A percentile compares a stretch with the other conserved stretches of the same genome.
Evolutionary conservation across 2,888 invertebrate species (phyloP).

Genomic region (Ophraella communa): DNA sequence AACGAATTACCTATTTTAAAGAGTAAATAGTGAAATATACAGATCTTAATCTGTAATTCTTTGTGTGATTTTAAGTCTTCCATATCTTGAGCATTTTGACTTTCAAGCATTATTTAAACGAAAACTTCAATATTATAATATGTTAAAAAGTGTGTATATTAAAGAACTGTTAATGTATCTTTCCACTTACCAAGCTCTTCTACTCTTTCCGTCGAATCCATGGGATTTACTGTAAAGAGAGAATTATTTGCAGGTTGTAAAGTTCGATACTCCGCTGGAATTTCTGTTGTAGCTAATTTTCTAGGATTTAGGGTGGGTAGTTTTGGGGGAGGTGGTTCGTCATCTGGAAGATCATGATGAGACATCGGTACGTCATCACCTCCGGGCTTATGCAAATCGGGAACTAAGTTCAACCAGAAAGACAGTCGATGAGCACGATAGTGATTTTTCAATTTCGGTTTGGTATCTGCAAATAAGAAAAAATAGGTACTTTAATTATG

Average conservation of each 20-base stretch:
- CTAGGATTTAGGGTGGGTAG: slow-evolving; percentile 61
- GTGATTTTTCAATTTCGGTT: slow-evolving; percentile 90
- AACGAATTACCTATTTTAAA: too few species aligned
- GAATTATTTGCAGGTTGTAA: slow-evolving; percentile 53
- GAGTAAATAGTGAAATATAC: too few species aligned
- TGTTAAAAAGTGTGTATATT: too few species aligned
- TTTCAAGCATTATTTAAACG: too few species aligned
- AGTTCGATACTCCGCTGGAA: slow-evolving; percentile 55
- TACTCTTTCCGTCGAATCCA: slow-evolving; percentile 59
- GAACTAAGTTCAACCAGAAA: slow-evolving; percentile 94
- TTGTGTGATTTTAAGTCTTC: too few species aligned
- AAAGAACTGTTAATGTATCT: neutral
- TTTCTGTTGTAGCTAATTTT: slow-evolving; percentile 63
- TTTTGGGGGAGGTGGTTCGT: slow-evolving; percentile 64
- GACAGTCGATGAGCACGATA: slow-evolving; percentile 92
- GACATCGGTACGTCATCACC: slow-evolving; percentile 84
- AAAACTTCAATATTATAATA: too few species aligned
- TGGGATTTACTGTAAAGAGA: slow-evolving; percentile 46
- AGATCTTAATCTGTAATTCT: too few species aligned
- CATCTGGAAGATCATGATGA: slow-evolving; percentile 82
- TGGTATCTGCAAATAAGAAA: slow-evolving; percentile 71
- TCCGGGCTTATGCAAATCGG: slow-evolving; percentile 87
- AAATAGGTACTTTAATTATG: neutral
- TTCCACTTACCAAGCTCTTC: slow-evolving; percentile 57
- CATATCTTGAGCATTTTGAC: too few species aligned